Evolutionary conservation across 2,888 invertebrate species (phyloP).

Genomic region (Hoplodrina blanda): DNA sequence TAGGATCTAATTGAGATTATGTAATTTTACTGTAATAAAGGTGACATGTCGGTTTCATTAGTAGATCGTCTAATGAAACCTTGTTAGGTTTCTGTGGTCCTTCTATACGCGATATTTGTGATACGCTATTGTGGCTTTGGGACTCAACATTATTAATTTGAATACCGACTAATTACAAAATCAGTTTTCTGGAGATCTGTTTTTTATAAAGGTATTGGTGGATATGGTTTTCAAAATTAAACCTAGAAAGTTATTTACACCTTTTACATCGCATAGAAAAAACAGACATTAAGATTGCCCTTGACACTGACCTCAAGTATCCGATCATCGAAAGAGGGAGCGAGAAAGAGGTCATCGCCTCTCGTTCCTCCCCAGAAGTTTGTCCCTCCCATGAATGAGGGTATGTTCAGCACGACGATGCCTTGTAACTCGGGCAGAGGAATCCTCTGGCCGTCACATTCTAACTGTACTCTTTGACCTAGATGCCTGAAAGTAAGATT

Average conservation of each 20-base stretch:
- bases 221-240: too few species aligned
- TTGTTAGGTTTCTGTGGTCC: neutral
- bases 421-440: slow-evolving; percentile 98
- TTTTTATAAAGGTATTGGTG: too few species aligned
- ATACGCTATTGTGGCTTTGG: neutral
- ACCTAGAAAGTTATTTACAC: neutral
- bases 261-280: neutral
- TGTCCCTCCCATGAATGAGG: slow-evolving; percentile 99
- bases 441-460: slow-evolving; percentile 98
- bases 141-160: neutral
- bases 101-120: neutral
- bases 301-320: slow-evolving; percentile 95
- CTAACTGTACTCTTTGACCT: slow-evolving; percentile 98
- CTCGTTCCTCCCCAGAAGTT: slow-evolving; percentile 99
- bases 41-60: slow-evolving; percentile 15
- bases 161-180: neutral
- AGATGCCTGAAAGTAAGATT: slow-evolving; percentile 91
- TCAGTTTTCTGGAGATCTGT: too few species aligned
- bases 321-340: slow-evolving; percentile 98
- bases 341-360: slow-evolving; percentile 97
- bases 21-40: slow-evolving; percentile 11
- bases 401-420: slow-evolving; percentile 98
- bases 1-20: slow-evolving; percentile 17
- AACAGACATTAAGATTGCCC: neutral
- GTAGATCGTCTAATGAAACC: neutral